Conservation (phyloP, 1,140 invertebrate genomes). For the Leptoteleia sp. region DNA sequence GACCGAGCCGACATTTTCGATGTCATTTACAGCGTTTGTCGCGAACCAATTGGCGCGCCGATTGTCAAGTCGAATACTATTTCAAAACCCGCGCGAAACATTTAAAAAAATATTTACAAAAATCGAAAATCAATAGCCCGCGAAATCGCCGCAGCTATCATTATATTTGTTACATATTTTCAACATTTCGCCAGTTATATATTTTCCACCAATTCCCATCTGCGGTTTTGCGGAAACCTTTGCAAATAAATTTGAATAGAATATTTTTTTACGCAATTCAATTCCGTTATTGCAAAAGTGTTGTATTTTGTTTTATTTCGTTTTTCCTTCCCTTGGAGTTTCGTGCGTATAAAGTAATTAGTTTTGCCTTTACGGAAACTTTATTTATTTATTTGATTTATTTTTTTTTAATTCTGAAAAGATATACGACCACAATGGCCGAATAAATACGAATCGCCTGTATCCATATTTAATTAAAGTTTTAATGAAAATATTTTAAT, state of each 20-base stretch:
- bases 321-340: no score
- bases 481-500: conserved; percentile 17
- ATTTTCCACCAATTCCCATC: no score
- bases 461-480: conserved; percentile 19
- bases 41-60: not conserved
- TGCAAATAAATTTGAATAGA: no score
- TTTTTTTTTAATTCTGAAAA: no score
- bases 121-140: not conserved
- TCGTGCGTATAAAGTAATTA: no score
- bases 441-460: not conserved
- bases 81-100: not conserved
- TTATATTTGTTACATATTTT: no score
- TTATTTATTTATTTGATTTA: not conserved
- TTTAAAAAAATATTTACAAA: not conserved
- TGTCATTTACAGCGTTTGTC: not conserved
- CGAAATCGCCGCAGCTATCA: no score
- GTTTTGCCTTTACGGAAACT: not conserved
- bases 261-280: no score
- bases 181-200: no score
- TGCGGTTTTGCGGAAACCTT: no score
- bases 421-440: not conserved
- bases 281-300: no score
- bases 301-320: no score
- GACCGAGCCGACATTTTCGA: not conserved
- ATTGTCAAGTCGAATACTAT: not conserved